These are phyloP conservation scores for Drosophila borborema DNA, from an alignment of 2,888 invertebrate genomes.

Conservation along the genomic window DNA sequence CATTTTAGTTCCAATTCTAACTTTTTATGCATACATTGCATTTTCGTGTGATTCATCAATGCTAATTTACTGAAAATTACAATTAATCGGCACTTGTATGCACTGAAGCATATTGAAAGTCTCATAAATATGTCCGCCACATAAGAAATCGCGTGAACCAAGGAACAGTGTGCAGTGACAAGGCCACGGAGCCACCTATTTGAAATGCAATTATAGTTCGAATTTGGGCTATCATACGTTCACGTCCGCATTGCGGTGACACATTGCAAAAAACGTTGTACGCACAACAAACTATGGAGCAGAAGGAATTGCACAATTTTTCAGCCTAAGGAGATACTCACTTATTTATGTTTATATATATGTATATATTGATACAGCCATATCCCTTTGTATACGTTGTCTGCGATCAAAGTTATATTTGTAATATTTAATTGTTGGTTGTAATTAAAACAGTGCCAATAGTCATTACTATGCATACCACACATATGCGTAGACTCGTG, in stretches of 20 bases:
- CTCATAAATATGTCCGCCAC: slow-evolving; percentile 59
- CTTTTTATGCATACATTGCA: background rate
- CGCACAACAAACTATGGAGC: slow-evolving; percentile 30
- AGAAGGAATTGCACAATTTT: slow-evolving; percentile 36
- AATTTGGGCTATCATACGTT: slow-evolving; percentile 42
- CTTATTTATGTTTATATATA: no score
- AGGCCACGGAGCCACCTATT: slow-evolving; percentile 62
- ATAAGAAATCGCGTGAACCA: slow-evolving; percentile 66
- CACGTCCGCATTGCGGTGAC: slow-evolving; percentile 64
- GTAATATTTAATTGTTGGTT: slow-evolving; percentile 26
- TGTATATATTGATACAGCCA: background rate
- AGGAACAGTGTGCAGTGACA: slow-evolving; percentile 49
- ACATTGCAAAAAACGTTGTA: slow-evolving; percentile 62
- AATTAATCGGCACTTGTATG: slow-evolving; percentile 37
- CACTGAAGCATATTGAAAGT: slow-evolving; percentile 20
- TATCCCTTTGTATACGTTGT: background rate
- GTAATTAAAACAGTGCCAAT: slow-evolving; percentile 32
- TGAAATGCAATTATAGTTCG: slow-evolving; percentile 72
- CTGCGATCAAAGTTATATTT: slow-evolving; percentile 24
- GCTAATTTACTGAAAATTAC: slow-evolving; percentile 26
- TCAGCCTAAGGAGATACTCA: slow-evolving; percentile 19
- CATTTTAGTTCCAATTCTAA: background rate
- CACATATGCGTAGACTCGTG: background rate
- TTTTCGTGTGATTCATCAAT: slow-evolving; percentile 13
- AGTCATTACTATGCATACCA: slow-evolving; percentile 44